A percentile compares a stretch with the other conserved stretches of the same genome.
phyloP scores from a whole-genome alignment of 2,888 invertebrate species.

The Sipha maydis region DNA sequence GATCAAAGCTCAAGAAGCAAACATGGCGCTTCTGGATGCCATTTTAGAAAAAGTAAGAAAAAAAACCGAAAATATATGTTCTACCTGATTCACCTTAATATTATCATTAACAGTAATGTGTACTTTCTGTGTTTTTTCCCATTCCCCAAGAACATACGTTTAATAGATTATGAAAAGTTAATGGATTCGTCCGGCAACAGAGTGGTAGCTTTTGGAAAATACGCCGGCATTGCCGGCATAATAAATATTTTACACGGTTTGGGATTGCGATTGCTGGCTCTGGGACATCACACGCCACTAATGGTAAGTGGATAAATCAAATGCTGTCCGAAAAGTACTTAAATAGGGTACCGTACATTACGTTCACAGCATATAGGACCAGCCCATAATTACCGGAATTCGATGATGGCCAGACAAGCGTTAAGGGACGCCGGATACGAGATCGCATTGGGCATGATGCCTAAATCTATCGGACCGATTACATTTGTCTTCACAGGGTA shows the following conservation, averaged over 20 bases:
- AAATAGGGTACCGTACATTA: conserved; percentile 3
- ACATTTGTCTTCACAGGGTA: conserved; percentile 97
- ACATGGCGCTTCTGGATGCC: conserved; percentile 96
- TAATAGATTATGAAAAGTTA: conserved; percentile 97
- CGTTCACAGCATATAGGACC: conserved; percentile 87
- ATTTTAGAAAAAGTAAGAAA: conserved; percentile 83
- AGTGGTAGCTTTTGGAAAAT: conserved; percentile 98
- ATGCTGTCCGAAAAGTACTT: neutral
- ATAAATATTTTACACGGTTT: conserved; percentile 98
- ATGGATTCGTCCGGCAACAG: conserved; percentile 89
- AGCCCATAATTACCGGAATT: conserved; percentile 97
- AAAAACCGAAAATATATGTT: neutral
- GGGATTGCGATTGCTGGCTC: conserved; percentile 89
- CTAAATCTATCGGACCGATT: conserved; percentile 95
- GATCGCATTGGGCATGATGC: conserved; percentile 93
- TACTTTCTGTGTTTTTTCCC: neutral
- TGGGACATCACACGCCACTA: conserved; percentile 99
- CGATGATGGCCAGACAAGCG: conserved; percentile 96
- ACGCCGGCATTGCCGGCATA: conserved; percentile 98
- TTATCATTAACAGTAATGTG: neutral
- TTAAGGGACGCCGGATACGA: conserved; percentile 99
- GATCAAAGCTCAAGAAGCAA: conserved; percentile 98
- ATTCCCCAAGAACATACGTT: conserved; percentile 82
- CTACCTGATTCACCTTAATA: too few species aligned
- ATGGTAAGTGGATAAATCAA: conserved; percentile 75